A percentile compares a stretch with the other conserved stretches of the same genome.
These are phyloP conservation scores for Aphis gossypii DNA, from an alignment of 1,140 invertebrate genomes.

Conservation along the genomic window DNA sequence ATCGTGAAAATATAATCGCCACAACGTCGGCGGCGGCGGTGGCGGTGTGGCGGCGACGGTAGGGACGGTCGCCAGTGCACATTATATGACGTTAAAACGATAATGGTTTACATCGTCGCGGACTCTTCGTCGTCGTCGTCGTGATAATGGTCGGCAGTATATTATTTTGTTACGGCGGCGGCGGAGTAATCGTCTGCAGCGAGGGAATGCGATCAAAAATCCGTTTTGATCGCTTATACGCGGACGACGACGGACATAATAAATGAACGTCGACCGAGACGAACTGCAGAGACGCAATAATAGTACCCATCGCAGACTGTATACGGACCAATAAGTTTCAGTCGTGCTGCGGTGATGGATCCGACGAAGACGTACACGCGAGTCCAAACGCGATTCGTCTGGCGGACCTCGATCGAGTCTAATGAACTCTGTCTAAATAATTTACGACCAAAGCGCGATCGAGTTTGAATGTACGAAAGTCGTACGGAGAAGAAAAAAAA, in stretches of 20 bases:
- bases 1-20: background rate
- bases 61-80: background rate
- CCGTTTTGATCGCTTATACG: background rate
- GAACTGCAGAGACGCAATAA: background rate
- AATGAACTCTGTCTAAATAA: background rate
- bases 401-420: background rate
- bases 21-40: background rate
- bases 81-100: background rate
- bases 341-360: background rate
- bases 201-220: slow-evolving; percentile 12
- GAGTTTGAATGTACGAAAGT: background rate
- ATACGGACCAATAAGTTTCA: background rate
- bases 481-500: background rate
- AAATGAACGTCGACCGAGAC: background rate
- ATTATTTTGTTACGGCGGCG: background rate
- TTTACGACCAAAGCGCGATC: background rate
- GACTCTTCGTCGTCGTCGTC: background rate
- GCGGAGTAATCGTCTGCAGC: background rate
- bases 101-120: background rate
- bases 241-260: background rate
- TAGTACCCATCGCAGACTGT: background rate
- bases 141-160: background rate
- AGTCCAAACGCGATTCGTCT: background rate
- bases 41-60: no score
- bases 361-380: background rate